phyloP scores from a whole-genome alignment of 2,797 vertebrate genomes.

The Hypotaenidia philippensis region DNA sequence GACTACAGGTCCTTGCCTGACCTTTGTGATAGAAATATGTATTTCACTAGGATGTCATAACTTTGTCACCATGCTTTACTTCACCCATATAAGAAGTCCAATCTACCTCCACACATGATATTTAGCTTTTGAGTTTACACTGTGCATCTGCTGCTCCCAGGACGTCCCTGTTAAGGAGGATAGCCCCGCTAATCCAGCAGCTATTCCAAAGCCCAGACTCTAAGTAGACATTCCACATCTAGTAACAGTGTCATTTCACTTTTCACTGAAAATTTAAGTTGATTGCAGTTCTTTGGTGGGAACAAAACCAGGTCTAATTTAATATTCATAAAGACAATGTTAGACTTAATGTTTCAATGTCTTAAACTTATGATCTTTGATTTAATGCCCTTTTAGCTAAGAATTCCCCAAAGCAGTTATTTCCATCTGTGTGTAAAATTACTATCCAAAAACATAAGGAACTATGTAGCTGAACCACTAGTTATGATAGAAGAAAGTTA shows the following conservation, averaged over 20 bases:
- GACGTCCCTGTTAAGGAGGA: neutral
- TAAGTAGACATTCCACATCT: neutral
- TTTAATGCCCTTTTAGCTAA: neutral
- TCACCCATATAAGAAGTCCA: neutral
- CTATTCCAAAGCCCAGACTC: neutral
- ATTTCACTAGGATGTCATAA: neutral
- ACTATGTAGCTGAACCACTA: neutral
- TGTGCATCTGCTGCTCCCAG: neutral
- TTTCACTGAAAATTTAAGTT: neutral
- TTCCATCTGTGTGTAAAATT: neutral
- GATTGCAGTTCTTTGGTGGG: neutral
- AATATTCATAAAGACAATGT: neutral
- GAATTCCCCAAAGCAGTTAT: neutral
- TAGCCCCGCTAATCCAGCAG: neutral
- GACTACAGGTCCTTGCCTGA: neutral
- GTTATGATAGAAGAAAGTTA: neutral
- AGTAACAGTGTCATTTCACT: neutral
- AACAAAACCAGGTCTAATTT: neutral
- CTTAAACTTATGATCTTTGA: neutral
- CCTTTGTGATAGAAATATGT: neutral
- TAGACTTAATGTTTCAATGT: neutral
- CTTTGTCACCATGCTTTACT: rapidly evolving
- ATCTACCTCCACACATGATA: neutral
- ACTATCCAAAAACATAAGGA: neutral
- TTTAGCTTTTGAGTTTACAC: neutral